Conservation (phyloP, 2,113 vertebrate species). For the Actinemys pallida region DNA sequence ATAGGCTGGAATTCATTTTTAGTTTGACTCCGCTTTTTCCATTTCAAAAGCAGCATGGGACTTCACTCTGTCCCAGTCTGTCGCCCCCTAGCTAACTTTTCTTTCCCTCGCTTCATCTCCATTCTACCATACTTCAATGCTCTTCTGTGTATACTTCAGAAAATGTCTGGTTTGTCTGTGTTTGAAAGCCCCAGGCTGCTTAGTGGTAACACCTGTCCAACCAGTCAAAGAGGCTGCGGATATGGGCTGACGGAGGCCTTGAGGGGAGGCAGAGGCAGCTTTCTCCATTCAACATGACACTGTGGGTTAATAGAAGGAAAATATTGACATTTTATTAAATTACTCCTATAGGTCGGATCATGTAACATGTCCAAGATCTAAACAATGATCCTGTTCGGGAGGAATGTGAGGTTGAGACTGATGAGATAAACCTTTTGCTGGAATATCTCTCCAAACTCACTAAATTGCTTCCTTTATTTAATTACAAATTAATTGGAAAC, state of each 20-base stretch:
- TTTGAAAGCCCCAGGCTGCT: constrained; percentile 41
- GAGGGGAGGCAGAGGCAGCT: constrained; percentile 61
- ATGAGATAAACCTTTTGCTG: constrained; percentile 83
- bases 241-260: neutral
- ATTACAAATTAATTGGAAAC: constrained; percentile 89
- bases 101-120: neutral
- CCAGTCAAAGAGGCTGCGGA: constrained; percentile 32
- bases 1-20: neutral
- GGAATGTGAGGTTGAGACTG: constrained; percentile 82
- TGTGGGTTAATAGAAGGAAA: constrained; percentile 83
- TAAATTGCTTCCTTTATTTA: constrained; percentile 87
- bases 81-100: neutral
- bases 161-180: constrained; percentile 10
- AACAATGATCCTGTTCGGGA: constrained; percentile 83
- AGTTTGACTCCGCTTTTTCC: neutral
- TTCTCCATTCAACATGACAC: constrained; percentile 65
- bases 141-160: neutral
- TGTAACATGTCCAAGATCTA: constrained; percentile 80
- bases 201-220: constrained; percentile 60
- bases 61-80: neutral
- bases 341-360: constrained; percentile 82
- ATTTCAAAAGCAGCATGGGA: neutral
- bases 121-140: neutral
- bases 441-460: constrained; percentile 78
- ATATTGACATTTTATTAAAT: constrained; percentile 86